A percentile compares a stretch with the other conserved stretches of the same genome.
phyloP scores from a whole-genome alignment of 2,113 vertebrate genomes.

The Choloepus hoffmanni region DNA sequence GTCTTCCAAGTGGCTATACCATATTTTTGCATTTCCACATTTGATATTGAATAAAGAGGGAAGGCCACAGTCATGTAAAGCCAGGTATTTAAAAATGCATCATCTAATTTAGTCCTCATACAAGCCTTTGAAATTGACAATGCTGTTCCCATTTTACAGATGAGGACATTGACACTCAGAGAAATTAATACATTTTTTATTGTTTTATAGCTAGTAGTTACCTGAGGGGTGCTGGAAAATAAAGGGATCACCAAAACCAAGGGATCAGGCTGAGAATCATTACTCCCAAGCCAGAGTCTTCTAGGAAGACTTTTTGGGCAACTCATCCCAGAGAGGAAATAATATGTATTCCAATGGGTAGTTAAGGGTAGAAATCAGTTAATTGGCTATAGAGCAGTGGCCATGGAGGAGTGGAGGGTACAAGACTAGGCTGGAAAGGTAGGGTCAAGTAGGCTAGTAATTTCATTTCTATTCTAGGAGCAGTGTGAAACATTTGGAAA shows the following conservation, averaged over 20 bases:
- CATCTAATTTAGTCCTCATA: background rate
- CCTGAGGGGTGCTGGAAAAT: background rate
- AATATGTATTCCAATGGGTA: too few relatives aligned
- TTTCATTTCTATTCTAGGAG: background rate
- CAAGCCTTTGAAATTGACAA: background rate
- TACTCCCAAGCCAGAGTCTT: background rate
- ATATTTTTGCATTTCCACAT: too few relatives aligned
- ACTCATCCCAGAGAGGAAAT: too few relatives aligned
- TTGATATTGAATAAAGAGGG: background rate
- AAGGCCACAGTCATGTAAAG: background rate
- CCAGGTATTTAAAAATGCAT: background rate
- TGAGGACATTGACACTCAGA: background rate
- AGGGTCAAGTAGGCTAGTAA: background rate
- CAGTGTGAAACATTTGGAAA: background rate
- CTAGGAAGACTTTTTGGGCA: background rate
- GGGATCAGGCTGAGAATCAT: background rate
- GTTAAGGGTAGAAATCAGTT: background rate
- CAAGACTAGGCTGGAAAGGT: background rate
- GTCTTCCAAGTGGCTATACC: too few relatives aligned
- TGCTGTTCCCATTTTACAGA: background rate
- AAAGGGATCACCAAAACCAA: background rate
- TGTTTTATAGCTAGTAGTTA: background rate
- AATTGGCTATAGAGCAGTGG: too few relatives aligned
- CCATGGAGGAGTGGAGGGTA: accelerated
- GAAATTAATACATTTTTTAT: background rate